Conservation (phyloP, 1,140 invertebrate species). For the Belonocnema kinseyi region DNA sequence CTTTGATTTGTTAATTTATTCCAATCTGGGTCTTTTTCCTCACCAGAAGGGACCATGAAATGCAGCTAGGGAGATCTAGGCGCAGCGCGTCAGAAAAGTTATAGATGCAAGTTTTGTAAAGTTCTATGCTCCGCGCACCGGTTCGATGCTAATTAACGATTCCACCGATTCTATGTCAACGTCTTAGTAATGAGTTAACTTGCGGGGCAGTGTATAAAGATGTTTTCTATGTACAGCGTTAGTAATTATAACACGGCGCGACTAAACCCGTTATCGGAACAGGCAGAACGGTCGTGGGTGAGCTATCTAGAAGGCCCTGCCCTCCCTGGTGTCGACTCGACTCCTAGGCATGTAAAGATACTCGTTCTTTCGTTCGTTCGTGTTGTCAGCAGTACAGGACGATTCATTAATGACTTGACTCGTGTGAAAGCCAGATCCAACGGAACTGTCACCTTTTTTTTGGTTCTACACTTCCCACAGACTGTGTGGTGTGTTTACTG, state of each 20-base stretch:
- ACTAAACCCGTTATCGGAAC: conserved; percentile 25
- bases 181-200: conserved; percentile 22
- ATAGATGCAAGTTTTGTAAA: neutral
- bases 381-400: conserved; percentile 25
- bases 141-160: conserved; percentile 18
- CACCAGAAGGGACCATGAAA: neutral
- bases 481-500: neutral
- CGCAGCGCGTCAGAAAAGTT: neutral
- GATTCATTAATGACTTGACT: conserved; percentile 29
- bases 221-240: conserved; percentile 3
- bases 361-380: neutral
- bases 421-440: conserved; percentile 19
- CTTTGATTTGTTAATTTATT: conserved; percentile 28
- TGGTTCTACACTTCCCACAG: neutral
- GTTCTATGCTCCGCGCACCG: neutral
- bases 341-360: conserved; percentile 21
- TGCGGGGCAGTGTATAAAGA: conserved; percentile 22
- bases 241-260: conserved; percentile 29
- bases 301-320: conserved; percentile 23
- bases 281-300: conserved; percentile 13
- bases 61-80: neutral
- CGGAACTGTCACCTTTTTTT: conserved; percentile 14
- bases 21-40: conserved; percentile 6
- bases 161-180: conserved; percentile 2
- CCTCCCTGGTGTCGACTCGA: conserved; percentile 27